phyloP scores from a whole-genome alignment of 2,113 vertebrate genomes.

The Canis aureus region DNA sequence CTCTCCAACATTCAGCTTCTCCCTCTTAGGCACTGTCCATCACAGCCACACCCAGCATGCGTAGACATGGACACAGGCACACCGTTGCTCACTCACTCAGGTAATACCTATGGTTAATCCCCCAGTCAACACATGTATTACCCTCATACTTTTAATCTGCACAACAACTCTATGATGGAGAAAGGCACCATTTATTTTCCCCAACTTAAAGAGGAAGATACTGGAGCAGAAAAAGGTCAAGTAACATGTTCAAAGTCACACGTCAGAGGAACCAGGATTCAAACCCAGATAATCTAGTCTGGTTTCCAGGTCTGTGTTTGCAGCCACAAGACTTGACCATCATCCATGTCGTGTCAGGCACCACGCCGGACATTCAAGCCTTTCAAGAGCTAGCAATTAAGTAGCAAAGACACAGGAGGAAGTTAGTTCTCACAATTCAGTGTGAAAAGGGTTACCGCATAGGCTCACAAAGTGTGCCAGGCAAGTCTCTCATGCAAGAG shows the following conservation, averaged over 20 bases:
- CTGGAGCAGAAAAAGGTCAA: slow-evolving; percentile 37
- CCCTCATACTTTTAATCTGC: neutral
- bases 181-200: neutral
- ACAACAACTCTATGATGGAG: neutral
- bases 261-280: neutral
- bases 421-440: neutral
- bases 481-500: neutral
- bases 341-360: neutral
- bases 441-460: neutral
- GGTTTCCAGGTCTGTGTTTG: neutral
- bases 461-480: neutral
- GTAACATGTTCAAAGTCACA: slow-evolving; percentile 42
- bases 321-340: neutral
- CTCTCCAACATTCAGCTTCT: neutral
- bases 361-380: neutral
- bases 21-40: neutral
- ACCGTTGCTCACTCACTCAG: neutral
- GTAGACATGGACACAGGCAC: rapidly evolving
- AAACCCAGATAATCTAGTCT: neutral
- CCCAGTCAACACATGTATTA: neutral
- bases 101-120: neutral
- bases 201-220: slow-evolving; percentile 45
- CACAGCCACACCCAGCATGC: neutral
- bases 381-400: neutral
- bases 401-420: neutral